A percentile compares a stretch with the other conserved stretches of the same genome.
These are phyloP conservation scores for Rhabditoides inermis DNA, from an alignment of 2,888 invertebrate species.

Conservation along the genomic window DNA sequence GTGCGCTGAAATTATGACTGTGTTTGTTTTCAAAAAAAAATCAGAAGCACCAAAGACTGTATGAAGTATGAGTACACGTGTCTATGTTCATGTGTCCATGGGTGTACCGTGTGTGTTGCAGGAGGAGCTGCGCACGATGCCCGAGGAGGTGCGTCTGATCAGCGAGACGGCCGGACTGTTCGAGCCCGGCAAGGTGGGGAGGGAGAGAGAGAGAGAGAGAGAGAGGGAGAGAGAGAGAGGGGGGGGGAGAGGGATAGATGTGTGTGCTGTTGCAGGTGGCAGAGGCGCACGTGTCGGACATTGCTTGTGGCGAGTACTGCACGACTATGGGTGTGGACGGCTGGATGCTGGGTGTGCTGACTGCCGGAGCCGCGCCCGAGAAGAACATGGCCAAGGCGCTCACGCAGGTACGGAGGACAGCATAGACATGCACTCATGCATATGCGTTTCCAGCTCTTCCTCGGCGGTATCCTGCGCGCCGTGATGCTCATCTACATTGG, in stretches of 20 bases:
- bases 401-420: too few species aligned
- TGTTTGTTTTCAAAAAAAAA: too few species aligned
- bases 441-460: conserved; percentile 11
- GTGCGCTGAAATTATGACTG: too few species aligned
- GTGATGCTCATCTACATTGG: conserved; percentile 45
- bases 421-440: too few species aligned
- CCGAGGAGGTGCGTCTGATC: conserved; percentile 67
- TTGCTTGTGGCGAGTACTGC: conserved; percentile 71
- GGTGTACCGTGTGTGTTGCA: too few species aligned
- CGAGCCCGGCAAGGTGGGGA: too few species aligned
- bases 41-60: too few species aligned
- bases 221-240: not conserved
- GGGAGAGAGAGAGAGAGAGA: too few species aligned
- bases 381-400: conserved; percentile 61
- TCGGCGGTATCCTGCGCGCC: conserved; percentile 42
- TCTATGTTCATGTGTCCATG: too few species aligned
- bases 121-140: conserved; percentile 76
- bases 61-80: too few species aligned
- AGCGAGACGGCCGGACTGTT: conserved; percentile 72
- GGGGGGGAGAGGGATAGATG: not conserved
- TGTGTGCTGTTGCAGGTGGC: conserved; percentile 61
- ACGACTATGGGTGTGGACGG: conserved; percentile 78
- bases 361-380: conserved; percentile 73
- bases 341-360: conserved; percentile 67
- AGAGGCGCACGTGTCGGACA: conserved; percentile 69